phyloP scores from a whole-genome alignment of 1,140 invertebrate genomes.

The Drosophila busckii region DNA sequence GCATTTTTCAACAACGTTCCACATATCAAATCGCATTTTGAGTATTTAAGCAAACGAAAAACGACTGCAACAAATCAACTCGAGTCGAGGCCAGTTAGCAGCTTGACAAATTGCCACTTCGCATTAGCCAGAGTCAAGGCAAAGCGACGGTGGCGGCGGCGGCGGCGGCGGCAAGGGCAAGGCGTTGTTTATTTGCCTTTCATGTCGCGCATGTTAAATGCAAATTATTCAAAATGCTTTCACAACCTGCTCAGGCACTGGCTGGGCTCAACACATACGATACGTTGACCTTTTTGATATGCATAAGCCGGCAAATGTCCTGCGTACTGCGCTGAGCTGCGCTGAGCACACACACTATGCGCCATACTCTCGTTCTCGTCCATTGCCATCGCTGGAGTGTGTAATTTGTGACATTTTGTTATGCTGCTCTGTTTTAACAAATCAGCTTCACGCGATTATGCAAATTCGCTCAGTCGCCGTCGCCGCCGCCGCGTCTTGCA shows the following conservation, averaged over 20 bases:
- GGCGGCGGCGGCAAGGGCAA: conserved; percentile 13
- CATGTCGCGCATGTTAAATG: conserved; percentile 75
- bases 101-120: conserved; percentile 66
- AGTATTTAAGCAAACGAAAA: conserved; percentile 65
- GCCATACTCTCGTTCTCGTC: too few species aligned
- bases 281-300: conserved; percentile 47
- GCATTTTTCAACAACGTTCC: background rate
- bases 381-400: conserved; percentile 39
- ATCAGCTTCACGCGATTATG: conserved; percentile 75
- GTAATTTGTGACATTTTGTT: conserved; percentile 73
- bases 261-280: conserved; percentile 10
- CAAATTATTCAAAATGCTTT: conserved; percentile 64
- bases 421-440: conserved; percentile 59
- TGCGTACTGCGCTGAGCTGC: too few species aligned
- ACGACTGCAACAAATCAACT: conserved; percentile 72
- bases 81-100: conserved; percentile 58
- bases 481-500: conserved; percentile 3
- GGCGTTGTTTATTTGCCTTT: conserved; percentile 69
- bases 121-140: conserved; percentile 16
- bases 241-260: conserved; percentile 27
- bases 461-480: conserved; percentile 42
- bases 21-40: conserved; percentile 69
- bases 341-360: too few species aligned
- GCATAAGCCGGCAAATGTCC: conserved; percentile 49
- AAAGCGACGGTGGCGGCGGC: background rate